Conservation (phyloP, 92 coral and sea anemone species). For the Zoanthus sociatus region DNA sequence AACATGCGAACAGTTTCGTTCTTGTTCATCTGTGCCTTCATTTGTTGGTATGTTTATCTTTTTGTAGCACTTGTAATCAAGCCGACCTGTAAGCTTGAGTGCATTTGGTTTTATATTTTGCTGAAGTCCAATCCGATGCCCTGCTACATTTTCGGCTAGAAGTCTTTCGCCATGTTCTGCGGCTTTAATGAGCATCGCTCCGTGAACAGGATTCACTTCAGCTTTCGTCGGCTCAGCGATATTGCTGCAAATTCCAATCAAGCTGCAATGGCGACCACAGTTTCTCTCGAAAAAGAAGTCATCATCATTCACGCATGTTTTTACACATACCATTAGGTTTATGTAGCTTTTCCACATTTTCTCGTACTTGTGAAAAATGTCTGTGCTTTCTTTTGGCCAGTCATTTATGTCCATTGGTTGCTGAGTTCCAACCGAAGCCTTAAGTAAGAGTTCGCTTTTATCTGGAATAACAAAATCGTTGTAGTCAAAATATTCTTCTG, state of each 20-base stretch:
- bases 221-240: conserved; percentile 24
- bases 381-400: conserved; percentile 36
- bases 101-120: conserved; percentile 21
- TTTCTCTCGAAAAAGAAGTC: conserved; percentile 44
- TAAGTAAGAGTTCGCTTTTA: conserved; percentile 19
- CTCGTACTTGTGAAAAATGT: conserved; percentile 22
- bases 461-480: conserved; percentile 39
- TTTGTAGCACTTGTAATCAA: conserved; percentile 30
- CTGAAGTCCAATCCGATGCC: conserved; percentile 32
- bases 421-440: not conserved
- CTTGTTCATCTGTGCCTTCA: not conserved
- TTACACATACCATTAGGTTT: conserved; percentile 35
- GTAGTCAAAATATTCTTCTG: conserved; percentile 11
- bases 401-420: conserved; percentile 19
- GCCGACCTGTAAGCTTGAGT: conserved; percentile 14
- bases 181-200: conserved; percentile 24
- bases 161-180: conserved; percentile 33
- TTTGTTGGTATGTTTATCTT: not conserved
- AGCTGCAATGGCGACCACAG: conserved; percentile 44
- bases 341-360: conserved; percentile 33
- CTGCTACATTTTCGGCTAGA: conserved; percentile 16
- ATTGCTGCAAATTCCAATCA: conserved; percentile 19
- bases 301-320: conserved; percentile 31
- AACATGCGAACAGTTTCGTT: conserved; percentile 10
- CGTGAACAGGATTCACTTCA: conserved; percentile 27